Conservation (phyloP, 2,113 vertebrate genomes). For the Diadophis punctatus region DNA sequence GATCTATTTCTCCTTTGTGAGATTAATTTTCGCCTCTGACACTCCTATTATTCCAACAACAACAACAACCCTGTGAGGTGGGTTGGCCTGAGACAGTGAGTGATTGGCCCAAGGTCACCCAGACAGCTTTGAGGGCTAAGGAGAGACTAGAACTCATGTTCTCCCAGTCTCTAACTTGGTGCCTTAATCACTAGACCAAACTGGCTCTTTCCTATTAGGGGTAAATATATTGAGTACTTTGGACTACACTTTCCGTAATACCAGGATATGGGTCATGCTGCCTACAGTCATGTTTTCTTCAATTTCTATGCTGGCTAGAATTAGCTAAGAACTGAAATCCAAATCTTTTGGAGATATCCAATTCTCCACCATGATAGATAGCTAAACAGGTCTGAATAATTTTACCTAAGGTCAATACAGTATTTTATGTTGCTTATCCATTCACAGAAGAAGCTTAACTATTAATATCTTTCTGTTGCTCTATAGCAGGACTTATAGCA, state of each 20-base stretch:
- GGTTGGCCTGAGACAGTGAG: not conserved
- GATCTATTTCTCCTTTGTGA: too few relatives aligned
- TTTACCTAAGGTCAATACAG: constrained; percentile 27
- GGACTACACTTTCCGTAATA: not conserved
- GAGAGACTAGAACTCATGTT: too few relatives aligned
- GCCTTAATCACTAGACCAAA: not conserved
- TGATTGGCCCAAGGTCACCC: not conserved
- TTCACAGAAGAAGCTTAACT: constrained; percentile 34
- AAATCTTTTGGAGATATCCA: not conserved
- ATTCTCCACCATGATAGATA: not conserved
- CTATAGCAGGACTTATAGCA: constrained; percentile 33
- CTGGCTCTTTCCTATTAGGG: not conserved
- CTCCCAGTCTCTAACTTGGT: not conserved
- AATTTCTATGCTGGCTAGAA: not conserved
- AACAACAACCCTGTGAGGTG: not conserved
- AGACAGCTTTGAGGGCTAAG: not conserved
- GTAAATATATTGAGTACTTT: not conserved
- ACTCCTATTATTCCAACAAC: too few relatives aligned
- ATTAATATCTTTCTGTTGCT: constrained; percentile 44
- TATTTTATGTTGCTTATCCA: constrained; percentile 45
- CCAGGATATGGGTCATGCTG: not conserved
- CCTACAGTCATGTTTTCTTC: not conserved
- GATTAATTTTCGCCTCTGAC: too few relatives aligned
- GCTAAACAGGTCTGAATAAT: not conserved
- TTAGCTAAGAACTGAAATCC: not conserved